A percentile compares a stretch with the other conserved stretches of the same genome.
phyloP scores from a whole-genome alignment of 2,888 invertebrate genomes.

The Alloplasta piceator region DNA sequence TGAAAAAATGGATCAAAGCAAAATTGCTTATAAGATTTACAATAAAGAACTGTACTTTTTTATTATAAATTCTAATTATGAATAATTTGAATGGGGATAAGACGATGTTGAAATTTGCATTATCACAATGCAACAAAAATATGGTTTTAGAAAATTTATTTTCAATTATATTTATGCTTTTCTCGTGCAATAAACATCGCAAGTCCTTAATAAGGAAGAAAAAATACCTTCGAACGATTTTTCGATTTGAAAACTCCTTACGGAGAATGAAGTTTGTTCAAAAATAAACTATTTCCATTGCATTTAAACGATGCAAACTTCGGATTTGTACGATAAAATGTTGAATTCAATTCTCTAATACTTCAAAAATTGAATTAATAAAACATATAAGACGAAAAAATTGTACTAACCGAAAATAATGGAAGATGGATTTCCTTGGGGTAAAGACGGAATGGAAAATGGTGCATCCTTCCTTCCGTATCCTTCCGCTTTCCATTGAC shows the following conservation, averaged over 20 bases:
- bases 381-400: conserved; percentile 39
- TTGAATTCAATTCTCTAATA: too few species aligned
- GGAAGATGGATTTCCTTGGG: conserved; percentile 75
- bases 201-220: too few species aligned
- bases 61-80: too few species aligned
- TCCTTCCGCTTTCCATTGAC: conserved; percentile 83
- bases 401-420: conserved; percentile 79
- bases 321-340: too few species aligned
- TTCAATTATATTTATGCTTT: too few species aligned
- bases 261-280: too few species aligned
- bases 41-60: too few species aligned
- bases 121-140: background rate
- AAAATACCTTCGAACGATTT: conserved; percentile 1
- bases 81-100: background rate
- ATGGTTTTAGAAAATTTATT: background rate
- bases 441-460: conserved; percentile 82
- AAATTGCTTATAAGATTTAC: too few species aligned
- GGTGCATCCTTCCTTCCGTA: conserved; percentile 83
- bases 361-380: conserved; percentile 1
- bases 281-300: too few species aligned
- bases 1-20: too few species aligned
- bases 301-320: too few species aligned
- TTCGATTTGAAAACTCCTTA: too few species aligned
- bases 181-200: background rate
- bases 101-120: background rate